These are phyloP conservation scores for Venturia canescens DNA, from an alignment of 1,140 invertebrate species.

Conservation along the genomic window DNA sequence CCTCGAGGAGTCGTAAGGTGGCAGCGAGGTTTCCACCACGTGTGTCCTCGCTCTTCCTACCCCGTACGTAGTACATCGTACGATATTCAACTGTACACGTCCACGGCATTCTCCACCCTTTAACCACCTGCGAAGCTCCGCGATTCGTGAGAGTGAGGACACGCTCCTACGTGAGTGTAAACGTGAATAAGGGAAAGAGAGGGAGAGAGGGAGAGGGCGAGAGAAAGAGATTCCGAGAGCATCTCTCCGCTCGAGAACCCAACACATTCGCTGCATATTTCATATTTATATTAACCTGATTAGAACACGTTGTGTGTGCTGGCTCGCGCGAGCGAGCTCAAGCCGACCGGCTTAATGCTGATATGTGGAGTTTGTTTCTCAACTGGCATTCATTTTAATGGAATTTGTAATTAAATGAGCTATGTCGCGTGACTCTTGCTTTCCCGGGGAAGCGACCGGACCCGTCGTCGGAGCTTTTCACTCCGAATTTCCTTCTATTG, in stretches of 20 bases:
- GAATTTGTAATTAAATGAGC: slow-evolving; percentile 77
- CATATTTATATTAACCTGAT: slow-evolving; percentile 79
- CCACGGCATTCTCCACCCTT: slow-evolving; percentile 40
- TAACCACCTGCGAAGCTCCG: slow-evolving; percentile 32
- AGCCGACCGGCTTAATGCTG: slow-evolving; percentile 73
- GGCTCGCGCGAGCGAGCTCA: slow-evolving; percentile 14
- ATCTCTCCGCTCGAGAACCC: slow-evolving; percentile 16
- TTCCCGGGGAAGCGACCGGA: neutral
- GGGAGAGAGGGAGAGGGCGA: slow-evolving; percentile 20
- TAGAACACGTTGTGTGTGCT: slow-evolving; percentile 71
- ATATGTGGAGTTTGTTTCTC: slow-evolving; percentile 78
- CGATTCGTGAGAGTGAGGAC: slow-evolving; percentile 8
- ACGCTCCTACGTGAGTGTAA: too few relatives aligned
- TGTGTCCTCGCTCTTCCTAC: slow-evolving; percentile 30
- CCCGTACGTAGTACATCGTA: slow-evolving; percentile 30
- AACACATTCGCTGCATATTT: slow-evolving; percentile 76
- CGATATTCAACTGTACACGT: slow-evolving; percentile 39
- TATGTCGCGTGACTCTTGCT: slow-evolving; percentile 60
- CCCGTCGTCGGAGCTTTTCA: slow-evolving; percentile 49
- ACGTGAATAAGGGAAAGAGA: slow-evolving; percentile 9
- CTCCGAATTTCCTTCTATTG: slow-evolving; percentile 29
- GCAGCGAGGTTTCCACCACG: slow-evolving; percentile 53
- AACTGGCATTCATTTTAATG: slow-evolving; percentile 77
- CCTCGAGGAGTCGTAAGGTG: slow-evolving; percentile 72
- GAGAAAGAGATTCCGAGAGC: slow-evolving; percentile 27